Percentiles rank a stretch among this genome's conserved stretches.
Conservation (phyloP, 2,797 vertebrate genomes). For the Taenioides sp. region DNA sequence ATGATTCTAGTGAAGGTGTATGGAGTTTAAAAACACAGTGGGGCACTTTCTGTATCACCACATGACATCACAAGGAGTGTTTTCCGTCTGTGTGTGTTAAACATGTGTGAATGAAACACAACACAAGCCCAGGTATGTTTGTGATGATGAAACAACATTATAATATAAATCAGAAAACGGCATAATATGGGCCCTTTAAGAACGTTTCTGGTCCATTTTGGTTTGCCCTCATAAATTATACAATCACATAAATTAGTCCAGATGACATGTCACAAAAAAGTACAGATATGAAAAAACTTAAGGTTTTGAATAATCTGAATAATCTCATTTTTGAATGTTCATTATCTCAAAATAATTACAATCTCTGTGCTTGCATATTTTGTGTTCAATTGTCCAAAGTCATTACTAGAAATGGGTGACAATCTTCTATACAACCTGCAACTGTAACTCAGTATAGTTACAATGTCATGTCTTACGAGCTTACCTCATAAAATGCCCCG, state of each 20-base stretch:
- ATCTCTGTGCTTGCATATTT: not conserved
- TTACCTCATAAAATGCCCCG: conserved; percentile 6
- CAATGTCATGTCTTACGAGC: conserved; percentile 10
- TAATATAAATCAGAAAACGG: too few relatives aligned
- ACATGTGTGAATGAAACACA: too few relatives aligned
- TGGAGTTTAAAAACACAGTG: too few relatives aligned
- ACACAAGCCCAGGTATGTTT: too few relatives aligned
- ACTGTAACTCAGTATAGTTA: not conserved
- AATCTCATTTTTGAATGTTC: not conserved
- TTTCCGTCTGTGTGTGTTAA: too few relatives aligned
- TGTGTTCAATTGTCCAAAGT: not conserved
- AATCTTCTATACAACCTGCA: not conserved
- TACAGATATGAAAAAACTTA: not conserved
- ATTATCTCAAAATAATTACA: too few relatives aligned
- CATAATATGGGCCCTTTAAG: too few relatives aligned
- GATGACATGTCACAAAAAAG: not conserved
- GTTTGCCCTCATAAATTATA: not conserved
- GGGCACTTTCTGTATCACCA: too few relatives aligned
- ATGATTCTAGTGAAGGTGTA: too few relatives aligned
- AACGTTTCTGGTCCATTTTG: too few relatives aligned
- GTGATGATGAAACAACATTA: too few relatives aligned
- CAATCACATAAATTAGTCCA: not conserved
- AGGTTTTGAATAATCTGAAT: not conserved
- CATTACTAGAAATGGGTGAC: not conserved
- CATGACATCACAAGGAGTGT: too few relatives aligned